Conservation (phyloP, 2,888 invertebrate genomes). For the Caradrina clavipalpis region DNA sequence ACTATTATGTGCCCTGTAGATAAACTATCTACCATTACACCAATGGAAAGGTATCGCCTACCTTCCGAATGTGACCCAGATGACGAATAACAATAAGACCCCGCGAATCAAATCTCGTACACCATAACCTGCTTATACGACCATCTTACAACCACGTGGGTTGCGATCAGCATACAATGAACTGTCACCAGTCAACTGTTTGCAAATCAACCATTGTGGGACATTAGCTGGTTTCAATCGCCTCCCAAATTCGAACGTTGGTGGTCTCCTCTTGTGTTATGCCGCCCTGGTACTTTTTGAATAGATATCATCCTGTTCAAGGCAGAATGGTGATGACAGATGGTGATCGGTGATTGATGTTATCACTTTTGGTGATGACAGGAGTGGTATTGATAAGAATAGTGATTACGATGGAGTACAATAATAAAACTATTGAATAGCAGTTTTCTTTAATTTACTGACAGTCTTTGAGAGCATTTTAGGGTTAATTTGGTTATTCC, state of each 20-base stretch:
- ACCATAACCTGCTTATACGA: constrained; percentile 51
- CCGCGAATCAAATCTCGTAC: constrained; percentile 53
- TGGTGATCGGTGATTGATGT: constrained; percentile 29
- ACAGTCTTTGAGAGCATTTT: too few species aligned
- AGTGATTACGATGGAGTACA: not conserved
- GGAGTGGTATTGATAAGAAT: not conserved
- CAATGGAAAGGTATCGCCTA: constrained; percentile 4
- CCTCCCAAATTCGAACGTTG: constrained; percentile 81
- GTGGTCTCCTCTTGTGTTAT: constrained; percentile 73
- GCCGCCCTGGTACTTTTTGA: constrained; percentile 64
- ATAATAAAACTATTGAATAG: not conserved
- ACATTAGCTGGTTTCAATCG: constrained; percentile 83
- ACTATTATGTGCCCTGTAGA: not conserved
- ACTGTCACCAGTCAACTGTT: constrained; percentile 80
- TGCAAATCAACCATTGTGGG: constrained; percentile 86
- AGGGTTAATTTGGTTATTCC: too few species aligned
- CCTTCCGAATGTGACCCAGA: constrained; percentile 27
- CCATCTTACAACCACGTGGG: constrained; percentile 60
- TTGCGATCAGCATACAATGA: constrained; percentile 88
- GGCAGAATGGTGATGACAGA: constrained; percentile 10
- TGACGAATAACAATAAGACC: constrained; percentile 39
- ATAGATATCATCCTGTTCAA: constrained; percentile 38
- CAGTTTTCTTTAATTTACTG: too few species aligned
- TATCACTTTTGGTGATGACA: constrained; percentile 18
- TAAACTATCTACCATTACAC: not conserved